Conservation (phyloP, 1,140 invertebrate genomes). For the Eumeta japonica region DNA sequence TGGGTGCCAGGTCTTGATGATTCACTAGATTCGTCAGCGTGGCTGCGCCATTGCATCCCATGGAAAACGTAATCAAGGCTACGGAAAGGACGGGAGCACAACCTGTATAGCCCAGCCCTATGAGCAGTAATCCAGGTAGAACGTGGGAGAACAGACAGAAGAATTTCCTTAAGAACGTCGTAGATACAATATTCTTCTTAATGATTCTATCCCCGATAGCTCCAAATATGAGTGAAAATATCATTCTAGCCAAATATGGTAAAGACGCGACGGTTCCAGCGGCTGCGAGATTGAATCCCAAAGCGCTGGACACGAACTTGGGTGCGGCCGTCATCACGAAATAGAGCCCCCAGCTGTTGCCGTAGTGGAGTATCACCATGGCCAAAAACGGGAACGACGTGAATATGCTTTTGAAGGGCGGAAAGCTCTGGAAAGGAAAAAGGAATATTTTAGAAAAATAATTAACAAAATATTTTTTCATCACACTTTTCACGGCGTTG, state of each 20-base stretch:
- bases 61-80: slow-evolving; percentile 68
- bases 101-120: slow-evolving; percentile 67
- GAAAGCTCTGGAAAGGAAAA: slow-evolving; percentile 41
- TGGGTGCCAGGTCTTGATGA: slow-evolving; percentile 77
- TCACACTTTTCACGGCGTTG: too few species aligned
- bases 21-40: slow-evolving; percentile 82
- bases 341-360: slow-evolving; percentile 77
- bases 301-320: slow-evolving; percentile 80
- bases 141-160: slow-evolving; percentile 73
- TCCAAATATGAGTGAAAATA: slow-evolving; percentile 68
- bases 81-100: slow-evolving; percentile 66
- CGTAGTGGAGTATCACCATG: slow-evolving; percentile 67
- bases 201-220: slow-evolving; percentile 67
- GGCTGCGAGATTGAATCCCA: slow-evolving; percentile 79
- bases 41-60: slow-evolving; percentile 80
- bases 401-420: slow-evolving; percentile 62
- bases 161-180: slow-evolving; percentile 69
- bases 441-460: not conserved
- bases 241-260: slow-evolving; percentile 66
- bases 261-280: slow-evolving; percentile 67
- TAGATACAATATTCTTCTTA: slow-evolving; percentile 58
- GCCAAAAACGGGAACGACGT: slow-evolving; percentile 70
- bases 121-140: slow-evolving; percentile 66
- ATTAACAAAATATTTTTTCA: too few species aligned
- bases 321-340: slow-evolving; percentile 85